phyloP scores from a whole-genome alignment of 2,888 invertebrate species.

The Uloborus plumipes region DNA sequence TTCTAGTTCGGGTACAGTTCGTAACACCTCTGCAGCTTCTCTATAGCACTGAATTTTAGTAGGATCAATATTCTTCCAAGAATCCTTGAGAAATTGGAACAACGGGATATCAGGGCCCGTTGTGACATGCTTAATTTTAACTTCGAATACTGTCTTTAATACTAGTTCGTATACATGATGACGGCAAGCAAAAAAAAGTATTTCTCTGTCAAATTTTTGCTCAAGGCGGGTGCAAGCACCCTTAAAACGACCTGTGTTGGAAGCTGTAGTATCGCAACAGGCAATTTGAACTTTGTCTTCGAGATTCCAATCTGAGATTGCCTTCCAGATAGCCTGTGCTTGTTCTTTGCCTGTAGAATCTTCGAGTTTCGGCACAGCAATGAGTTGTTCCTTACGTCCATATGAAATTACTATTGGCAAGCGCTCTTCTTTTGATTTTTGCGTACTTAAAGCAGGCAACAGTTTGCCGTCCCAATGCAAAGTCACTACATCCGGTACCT shows the following conservation, averaged over 20 bases:
- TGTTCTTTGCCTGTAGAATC: slow-evolving; percentile 2
- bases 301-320: slow-evolving; percentile 2
- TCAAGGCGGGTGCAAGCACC: background rate
- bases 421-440: background rate
- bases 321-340: background rate
- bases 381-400: background rate
- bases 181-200: too few relatives aligned
- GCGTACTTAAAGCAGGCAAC: background rate
- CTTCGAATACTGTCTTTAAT: background rate
- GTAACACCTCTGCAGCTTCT: too few relatives aligned
- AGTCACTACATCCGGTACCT: too few relatives aligned
- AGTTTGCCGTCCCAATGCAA: background rate
- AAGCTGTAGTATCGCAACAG: slow-evolving; percentile 11
- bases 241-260: background rate
- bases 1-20: too few relatives aligned
- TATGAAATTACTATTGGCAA: too few relatives aligned
- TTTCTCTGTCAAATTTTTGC: background rate
- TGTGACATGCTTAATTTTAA: too few relatives aligned
- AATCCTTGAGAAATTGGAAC: too few relatives aligned
- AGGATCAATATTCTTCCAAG: too few relatives aligned
- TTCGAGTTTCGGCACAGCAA: background rate
- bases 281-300: slow-evolving; percentile 6
- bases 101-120: too few relatives aligned
- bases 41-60: too few relatives aligned
- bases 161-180: too few relatives aligned